Percentiles rank a stretch among this genome's conserved stretches.
These are phyloP conservation scores for Deilephila porcellus DNA, from an alignment of 2,888 invertebrate species.

Conservation along the genomic window DNA sequence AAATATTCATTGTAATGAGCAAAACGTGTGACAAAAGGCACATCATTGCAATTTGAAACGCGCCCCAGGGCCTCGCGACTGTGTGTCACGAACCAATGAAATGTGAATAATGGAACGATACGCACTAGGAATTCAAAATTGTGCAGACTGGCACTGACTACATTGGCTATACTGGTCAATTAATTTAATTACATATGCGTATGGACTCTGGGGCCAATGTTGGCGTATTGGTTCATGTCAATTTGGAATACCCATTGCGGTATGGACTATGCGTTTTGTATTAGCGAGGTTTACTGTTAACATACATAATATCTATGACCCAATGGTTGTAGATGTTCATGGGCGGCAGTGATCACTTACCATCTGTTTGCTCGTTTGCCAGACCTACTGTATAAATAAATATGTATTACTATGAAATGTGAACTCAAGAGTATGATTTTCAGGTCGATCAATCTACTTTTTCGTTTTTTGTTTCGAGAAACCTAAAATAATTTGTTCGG, in stretches of 20 bases:
- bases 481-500: no score
- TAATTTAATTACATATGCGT: conserved; percentile 16
- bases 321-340: not conserved
- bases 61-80: conserved; percentile 33
- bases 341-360: no score
- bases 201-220: not conserved
- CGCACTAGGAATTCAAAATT: conserved; percentile 62
- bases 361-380: no score
- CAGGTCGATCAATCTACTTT: no score
- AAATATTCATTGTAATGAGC: not conserved
- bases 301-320: no score
- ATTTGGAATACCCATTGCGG: not conserved
- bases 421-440: no score
- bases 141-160: conserved; percentile 37
- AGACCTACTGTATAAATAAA: no score
- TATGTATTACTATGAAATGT: no score
- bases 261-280: not conserved
- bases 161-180: not conserved
- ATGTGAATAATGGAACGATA: conserved; percentile 67
- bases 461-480: no score
- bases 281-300: not conserved
- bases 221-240: not conserved
- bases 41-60: conserved; percentile 9
- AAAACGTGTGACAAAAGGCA: not conserved
- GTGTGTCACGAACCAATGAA: conserved; percentile 60